These are phyloP conservation scores for Spilosoma lubricipeda DNA, from an alignment of 2,888 invertebrate genomes.

Conservation along the genomic window DNA sequence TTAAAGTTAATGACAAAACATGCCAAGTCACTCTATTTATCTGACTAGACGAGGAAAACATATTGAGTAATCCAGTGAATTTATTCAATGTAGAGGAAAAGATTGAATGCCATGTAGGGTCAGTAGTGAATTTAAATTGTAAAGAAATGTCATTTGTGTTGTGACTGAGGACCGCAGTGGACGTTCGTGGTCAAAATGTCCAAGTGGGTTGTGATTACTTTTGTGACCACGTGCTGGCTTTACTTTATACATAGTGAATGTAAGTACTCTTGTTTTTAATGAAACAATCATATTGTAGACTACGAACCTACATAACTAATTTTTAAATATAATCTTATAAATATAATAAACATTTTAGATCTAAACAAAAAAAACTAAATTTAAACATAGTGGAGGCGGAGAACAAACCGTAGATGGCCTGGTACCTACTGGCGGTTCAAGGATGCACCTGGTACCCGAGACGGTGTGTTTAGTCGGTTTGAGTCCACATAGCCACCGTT, in stretches of 20 bases:
- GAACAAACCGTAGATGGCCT: no score
- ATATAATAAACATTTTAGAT: neutral
- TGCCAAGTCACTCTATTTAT: constrained; percentile 5
- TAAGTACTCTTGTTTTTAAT: constrained; percentile 35
- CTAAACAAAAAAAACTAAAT: no score
- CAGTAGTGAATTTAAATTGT: constrained; percentile 32
- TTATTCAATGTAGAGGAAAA: constrained; percentile 53
- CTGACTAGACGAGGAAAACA: constrained; percentile 31
- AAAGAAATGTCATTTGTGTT: constrained; percentile 35
- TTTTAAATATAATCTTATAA: neutral
- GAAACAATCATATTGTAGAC: neutral
- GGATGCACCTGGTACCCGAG: no score
- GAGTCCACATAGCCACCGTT: no score
- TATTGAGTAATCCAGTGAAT: constrained; percentile 41
- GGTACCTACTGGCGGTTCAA: no score
- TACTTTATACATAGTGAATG: constrained; percentile 61
- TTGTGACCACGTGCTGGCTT: constrained; percentile 55
- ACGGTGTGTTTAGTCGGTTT: no score
- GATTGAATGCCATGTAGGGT: constrained; percentile 43
- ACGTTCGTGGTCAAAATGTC: constrained; percentile 46
- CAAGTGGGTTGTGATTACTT: constrained; percentile 45
- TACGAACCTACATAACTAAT: neutral
- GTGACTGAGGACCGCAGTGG: constrained; percentile 22
- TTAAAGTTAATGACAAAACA: constrained; percentile 11
- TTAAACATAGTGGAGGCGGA: no score